Evolutionary conservation across 2,888 invertebrate genomes (phyloP).

Genomic region (Nasonovia ribisnigri): DNA sequence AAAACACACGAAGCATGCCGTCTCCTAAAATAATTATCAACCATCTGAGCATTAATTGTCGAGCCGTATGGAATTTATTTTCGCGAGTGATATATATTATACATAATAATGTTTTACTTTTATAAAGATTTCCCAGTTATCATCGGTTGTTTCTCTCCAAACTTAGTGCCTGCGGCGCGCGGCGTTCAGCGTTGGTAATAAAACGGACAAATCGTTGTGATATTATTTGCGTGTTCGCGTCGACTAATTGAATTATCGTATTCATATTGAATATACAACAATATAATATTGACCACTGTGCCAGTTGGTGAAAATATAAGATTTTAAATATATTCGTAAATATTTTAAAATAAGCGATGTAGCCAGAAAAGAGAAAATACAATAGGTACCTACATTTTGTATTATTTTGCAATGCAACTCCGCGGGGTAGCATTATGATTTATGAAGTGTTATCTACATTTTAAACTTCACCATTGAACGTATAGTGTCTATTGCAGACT

Average conservation of each 20-base stretch:
- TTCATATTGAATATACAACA: not conserved
- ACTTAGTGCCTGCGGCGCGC: not conserved
- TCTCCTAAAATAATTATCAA: constrained; percentile 49
- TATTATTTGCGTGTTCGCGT: not conserved
- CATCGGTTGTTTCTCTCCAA: not conserved
- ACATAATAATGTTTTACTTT: not conserved
- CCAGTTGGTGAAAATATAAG: not conserved
- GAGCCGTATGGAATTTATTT: not conserved
- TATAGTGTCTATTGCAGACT: not conserved
- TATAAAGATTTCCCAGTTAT: not conserved
- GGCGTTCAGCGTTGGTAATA: not conserved
- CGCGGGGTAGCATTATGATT: not conserved
- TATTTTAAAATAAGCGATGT: not conserved
- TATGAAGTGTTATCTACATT: not conserved
- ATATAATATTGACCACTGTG: not conserved
- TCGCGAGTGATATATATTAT: not conserved
- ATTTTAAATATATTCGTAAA: not conserved
- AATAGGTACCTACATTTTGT: not conserved
- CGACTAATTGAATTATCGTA: not conserved
- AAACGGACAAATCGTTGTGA: constrained; percentile 1
- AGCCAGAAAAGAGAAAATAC: not conserved
- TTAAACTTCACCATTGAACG: not conserved
- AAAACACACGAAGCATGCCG: constrained; percentile 17
- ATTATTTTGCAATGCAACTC: not conserved
- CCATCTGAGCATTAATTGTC: not conserved